phyloP scores from a whole-genome alignment of 2,797 vertebrate species.

The Acrossocheilus wenchowensis region DNA sequence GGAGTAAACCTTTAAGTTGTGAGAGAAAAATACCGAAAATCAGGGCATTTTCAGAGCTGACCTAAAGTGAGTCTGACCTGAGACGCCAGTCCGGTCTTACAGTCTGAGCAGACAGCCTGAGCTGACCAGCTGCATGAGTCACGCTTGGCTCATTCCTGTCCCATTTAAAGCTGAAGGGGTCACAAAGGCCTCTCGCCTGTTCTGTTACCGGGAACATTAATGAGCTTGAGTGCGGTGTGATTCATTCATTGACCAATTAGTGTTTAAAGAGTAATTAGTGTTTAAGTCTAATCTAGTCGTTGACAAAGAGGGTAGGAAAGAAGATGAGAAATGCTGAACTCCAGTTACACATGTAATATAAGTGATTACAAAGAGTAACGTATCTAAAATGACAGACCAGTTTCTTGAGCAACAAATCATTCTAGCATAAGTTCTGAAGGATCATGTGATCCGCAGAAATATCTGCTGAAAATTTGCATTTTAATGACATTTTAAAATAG shows the following conservation, averaged over 20 bases:
- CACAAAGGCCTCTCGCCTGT: background rate
- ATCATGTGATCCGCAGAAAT: background rate
- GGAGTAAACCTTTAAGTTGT: background rate
- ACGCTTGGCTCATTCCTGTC: conserved; percentile 20
- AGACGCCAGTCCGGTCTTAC: background rate
- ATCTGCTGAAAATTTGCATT: background rate
- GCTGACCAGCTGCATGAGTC: conserved; percentile 32
- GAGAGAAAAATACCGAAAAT: background rate
- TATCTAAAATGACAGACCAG: background rate
- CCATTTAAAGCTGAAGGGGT: conserved; percentile 25
- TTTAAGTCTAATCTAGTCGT: background rate
- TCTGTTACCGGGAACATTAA: conserved; percentile 30
- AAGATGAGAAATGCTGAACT: background rate
- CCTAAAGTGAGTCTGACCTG: background rate
- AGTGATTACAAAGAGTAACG: background rate
- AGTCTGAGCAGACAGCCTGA: conserved; percentile 3
- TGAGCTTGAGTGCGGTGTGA: conserved; percentile 6
- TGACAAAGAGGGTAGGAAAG: background rate
- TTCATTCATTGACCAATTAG: conserved; percentile 45
- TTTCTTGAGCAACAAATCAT: conserved; percentile 5
- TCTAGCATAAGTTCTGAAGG: background rate
- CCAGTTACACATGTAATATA: background rate
- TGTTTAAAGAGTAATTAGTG: conserved; percentile 25
- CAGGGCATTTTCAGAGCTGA: conserved; percentile 13
- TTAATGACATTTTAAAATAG: background rate